Conservation (phyloP, 2,888 invertebrate species). For the Rotaria sp. region DNA sequence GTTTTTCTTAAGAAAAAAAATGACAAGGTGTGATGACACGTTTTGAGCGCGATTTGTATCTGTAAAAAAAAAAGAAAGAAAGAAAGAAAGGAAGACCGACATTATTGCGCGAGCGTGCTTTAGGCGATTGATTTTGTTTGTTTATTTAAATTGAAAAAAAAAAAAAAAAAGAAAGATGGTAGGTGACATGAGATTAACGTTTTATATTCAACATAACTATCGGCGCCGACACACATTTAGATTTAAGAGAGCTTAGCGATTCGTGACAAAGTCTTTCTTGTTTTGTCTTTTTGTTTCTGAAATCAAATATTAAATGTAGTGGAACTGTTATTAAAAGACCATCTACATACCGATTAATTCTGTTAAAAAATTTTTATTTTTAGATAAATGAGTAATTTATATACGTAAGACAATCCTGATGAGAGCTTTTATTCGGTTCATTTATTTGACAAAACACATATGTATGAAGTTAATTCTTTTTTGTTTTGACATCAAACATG, state of each 20-base stretch:
- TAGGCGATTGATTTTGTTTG: not conserved
- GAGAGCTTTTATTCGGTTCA: not conserved
- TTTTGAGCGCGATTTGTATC: slow-evolving; percentile 7
- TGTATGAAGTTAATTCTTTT: not conserved
- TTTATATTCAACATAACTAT: not conserved
- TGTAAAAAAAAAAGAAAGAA: not conserved
- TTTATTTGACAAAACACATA: not conserved
- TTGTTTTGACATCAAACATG: slow-evolving; percentile 3
- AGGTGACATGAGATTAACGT: slow-evolving; percentile 22
- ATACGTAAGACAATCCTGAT: not conserved
- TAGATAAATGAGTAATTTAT: not conserved
- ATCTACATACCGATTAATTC: not conserved
- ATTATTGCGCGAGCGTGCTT: slow-evolving; percentile 20
- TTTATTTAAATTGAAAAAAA: slow-evolving; percentile 16
- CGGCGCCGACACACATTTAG: not conserved
- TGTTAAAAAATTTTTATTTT: not conserved
- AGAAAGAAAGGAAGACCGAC: not conserved
- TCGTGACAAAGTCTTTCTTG: not conserved
- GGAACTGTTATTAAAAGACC: not conserved
- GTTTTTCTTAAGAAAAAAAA: not conserved
- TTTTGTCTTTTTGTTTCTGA: not conserved
- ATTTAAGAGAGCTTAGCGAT: not conserved
- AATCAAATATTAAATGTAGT: not conserved
- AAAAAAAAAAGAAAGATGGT: too few relatives aligned
- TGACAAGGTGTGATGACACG: slow-evolving; percentile 22